These are phyloP conservation scores for Flexamia atlantica DNA, from an alignment of 2,888 invertebrate species.

Conservation along the genomic window DNA sequence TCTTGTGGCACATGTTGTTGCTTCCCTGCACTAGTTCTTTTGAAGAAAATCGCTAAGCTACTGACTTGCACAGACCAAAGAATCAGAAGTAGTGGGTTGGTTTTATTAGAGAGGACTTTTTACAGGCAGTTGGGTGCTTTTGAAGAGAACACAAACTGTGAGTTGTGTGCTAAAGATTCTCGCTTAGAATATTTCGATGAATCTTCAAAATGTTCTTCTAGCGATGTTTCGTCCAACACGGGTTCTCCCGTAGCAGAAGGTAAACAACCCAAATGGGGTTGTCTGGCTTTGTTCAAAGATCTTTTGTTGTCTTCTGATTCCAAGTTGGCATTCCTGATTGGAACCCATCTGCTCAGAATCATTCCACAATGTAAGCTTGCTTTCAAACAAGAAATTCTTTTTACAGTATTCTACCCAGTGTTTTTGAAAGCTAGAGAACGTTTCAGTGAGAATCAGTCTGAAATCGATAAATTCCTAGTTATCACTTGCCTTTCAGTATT, in stretches of 20 bases:
- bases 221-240: not conserved
- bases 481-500: conserved; percentile 80
- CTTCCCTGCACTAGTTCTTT: conserved; percentile 75
- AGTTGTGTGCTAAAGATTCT: conserved; percentile 65
- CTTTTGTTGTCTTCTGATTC: conserved; percentile 78
- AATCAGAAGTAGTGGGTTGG: conserved; percentile 76
- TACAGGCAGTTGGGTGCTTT: conserved; percentile 79
- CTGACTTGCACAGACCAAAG: conserved; percentile 73
- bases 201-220: conserved; percentile 49
- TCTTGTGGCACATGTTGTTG: conserved; percentile 82
- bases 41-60: conserved; percentile 73
- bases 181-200: conserved; percentile 63
- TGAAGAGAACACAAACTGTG: conserved; percentile 67
- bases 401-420: conserved; percentile 80
- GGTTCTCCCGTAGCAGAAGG: not conserved
- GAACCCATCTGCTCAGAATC: conserved; percentile 79
- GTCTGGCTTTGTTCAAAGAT: conserved; percentile 79
- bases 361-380: conserved; percentile 78
- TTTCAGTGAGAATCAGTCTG: conserved; percentile 76
- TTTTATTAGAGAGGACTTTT: conserved; percentile 79
- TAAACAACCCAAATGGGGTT: conserved; percentile 75
- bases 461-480: conserved; percentile 78
- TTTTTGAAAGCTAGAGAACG: conserved; percentile 78
- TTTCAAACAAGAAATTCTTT: conserved; percentile 79
- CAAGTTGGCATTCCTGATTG: conserved; percentile 78